Evolutionary conservation across 2,113 vertebrate species (phyloP), one percentile per base, ranked within the genome.

Genomic region (Edolisoma coerulescens): DNA sequence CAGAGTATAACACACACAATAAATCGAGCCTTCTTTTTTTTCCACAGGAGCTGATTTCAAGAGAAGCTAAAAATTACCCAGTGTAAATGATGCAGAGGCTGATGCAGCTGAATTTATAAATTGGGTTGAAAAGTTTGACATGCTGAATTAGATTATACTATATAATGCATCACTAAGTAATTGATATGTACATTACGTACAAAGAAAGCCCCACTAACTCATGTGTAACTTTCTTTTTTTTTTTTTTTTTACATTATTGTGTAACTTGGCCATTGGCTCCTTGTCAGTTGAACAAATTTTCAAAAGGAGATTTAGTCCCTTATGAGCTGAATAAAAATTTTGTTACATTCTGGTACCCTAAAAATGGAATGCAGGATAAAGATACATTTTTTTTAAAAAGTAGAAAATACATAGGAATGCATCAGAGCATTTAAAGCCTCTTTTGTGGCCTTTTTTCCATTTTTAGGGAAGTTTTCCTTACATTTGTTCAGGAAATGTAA

Each of bases 71-170:
- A 68, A 94, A 97, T 91, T 92, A 92, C 89, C 94, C 80, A 52
- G 65, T 95, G 87, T 91, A 95, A 97, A 97, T 86, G 85, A 90
- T 84, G 82, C 95, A 71, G 89, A 92, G 90, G 92, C 91, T 92
- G 95, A 93, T 91, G 71, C 69, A 71, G 95, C 88, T 95, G 93
- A 96, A 95, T 95, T 93, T 89, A 95, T 89, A 96, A 94, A 93
- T 76, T 54, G 93, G 90, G 83, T 94, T 96, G 93, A 94, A 91
- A 91, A 94, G 95, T 97, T 73, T 93, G 96, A 96, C 61, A 33
- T 57, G 81, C 59, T 96, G 96, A 97, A 95, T 96, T 95, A 95
- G 93, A 91, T 91, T 82, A 90, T 57, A 44, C 90, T 35, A 39
- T 84, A 79, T 94, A 95, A 97, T 75, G 79, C 95, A 93, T 91